These are phyloP conservation scores for Rattus rattus DNA, from an alignment of 2,113 vertebrate species.

Conservation along the genomic window DNA sequence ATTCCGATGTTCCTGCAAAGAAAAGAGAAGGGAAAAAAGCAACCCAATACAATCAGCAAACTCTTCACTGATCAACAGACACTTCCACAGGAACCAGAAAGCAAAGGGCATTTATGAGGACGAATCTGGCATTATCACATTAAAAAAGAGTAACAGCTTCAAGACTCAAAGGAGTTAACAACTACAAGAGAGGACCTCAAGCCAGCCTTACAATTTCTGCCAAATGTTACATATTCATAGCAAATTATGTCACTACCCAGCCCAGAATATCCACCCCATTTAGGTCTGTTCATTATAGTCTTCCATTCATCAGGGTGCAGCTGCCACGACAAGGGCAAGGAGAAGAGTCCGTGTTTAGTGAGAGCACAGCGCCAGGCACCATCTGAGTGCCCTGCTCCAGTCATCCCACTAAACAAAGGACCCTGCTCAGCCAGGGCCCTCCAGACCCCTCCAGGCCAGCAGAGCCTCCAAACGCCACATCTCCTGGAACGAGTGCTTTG, in stretches of 20 bases:
- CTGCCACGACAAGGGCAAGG: constrained; percentile 34
- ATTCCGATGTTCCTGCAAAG: constrained; percentile 95
- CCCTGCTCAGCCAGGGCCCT: neutral
- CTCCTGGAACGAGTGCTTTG: neutral
- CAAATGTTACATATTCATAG: constrained; percentile 55
- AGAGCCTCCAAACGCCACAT: neutral
- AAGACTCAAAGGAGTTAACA: neutral
- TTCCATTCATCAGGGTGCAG: constrained; percentile 61
- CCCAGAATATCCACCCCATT: constrained; percentile 63
- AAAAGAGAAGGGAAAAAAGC: neutral
- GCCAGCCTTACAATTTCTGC: constrained; percentile 36
- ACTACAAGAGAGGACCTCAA: neutral
- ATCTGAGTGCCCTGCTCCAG: neutral
- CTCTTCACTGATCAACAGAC: neutral
- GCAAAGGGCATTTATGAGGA: neutral
- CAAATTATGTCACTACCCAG: constrained; percentile 47
- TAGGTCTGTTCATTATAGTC: constrained; percentile 50
- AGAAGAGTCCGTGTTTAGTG: neutral
- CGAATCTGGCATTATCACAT: neutral
- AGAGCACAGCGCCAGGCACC: constrained; percentile 44
- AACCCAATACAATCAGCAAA: neutral
- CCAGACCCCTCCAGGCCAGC: neutral
- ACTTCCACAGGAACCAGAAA: constrained; percentile 1
- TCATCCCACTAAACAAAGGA: constrained; percentile 29
- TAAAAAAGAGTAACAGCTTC: neutral